These are phyloP conservation scores for Acanthochromis polyacanthus DNA, from an alignment of 2,113 vertebrate species.

Conservation along the genomic window DNA sequence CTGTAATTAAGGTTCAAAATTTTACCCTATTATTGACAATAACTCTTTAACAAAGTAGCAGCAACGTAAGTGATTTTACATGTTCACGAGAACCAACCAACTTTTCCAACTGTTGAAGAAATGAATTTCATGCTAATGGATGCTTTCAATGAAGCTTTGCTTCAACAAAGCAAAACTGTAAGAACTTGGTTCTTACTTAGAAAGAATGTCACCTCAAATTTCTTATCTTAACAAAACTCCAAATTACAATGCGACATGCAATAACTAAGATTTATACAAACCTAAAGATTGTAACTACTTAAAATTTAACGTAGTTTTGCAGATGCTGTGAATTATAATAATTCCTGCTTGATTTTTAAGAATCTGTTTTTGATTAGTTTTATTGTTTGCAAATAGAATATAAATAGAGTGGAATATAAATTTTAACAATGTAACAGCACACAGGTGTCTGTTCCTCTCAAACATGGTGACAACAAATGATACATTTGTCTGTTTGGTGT, in stretches of 20 bases:
- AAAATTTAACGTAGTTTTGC: neutral
- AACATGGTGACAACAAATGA: neutral
- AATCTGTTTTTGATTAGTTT: neutral
- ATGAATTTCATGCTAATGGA: neutral
- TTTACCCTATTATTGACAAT: no score
- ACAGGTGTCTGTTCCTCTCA: no score
- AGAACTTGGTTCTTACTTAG: no score
- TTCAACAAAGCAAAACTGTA: no score
- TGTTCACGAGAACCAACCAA: neutral
- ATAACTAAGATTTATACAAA: no score
- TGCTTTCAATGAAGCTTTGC: no score
- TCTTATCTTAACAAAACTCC: neutral
- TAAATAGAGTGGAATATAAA: no score
- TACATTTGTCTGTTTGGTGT: neutral
- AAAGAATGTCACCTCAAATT: no score
- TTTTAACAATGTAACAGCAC: no score
- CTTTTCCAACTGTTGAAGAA: neutral
- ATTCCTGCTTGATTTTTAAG: neutral
- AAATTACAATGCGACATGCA: neutral
- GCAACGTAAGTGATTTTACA: neutral
- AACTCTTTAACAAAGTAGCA: neutral
- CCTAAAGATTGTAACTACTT: no score
- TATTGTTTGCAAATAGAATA: no score
- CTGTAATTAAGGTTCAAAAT: conserved; percentile 21
- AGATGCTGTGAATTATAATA: neutral